A percentile compares a stretch with the other conserved stretches of the same genome.
Conservation (phyloP, 2,113 vertebrate species). For the Argyrosomus japonicus region DNA sequence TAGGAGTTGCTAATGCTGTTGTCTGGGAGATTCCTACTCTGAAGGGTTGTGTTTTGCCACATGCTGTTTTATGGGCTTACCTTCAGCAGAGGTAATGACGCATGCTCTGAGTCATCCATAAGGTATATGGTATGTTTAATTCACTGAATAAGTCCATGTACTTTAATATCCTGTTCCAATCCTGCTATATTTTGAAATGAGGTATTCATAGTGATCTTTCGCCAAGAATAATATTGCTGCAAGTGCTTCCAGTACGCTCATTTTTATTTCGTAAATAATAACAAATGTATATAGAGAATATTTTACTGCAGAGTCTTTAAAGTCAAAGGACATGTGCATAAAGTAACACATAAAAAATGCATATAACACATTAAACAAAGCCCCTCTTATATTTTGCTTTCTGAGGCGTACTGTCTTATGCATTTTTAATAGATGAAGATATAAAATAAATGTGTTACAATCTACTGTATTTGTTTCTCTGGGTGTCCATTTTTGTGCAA, state of each 20-base stretch:
- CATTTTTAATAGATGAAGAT: slow-evolving; percentile 21
- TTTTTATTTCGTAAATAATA: background rate
- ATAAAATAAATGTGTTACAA: background rate
- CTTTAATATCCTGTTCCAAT: background rate
- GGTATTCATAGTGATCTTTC: background rate
- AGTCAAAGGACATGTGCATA: background rate
- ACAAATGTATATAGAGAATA: background rate
- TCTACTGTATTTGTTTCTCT: background rate
- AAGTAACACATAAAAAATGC: background rate
- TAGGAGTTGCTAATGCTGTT: slow-evolving; percentile 20
- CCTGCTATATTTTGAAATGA: background rate
- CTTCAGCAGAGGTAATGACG: slow-evolving; percentile 10
- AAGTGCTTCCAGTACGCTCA: background rate
- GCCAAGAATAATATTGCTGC: background rate
- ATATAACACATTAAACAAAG: background rate
- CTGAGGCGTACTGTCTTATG: background rate
- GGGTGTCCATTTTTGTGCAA: background rate
- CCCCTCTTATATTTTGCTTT: slow-evolving; percentile 4
- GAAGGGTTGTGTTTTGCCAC: background rate
- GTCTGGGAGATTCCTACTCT: slow-evolving; percentile 4
- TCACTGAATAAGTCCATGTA: slow-evolving; percentile 5
- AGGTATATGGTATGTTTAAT: slow-evolving; percentile 15
- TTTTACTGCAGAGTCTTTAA: background rate
- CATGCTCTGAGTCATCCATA: background rate
- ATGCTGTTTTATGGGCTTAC: slow-evolving; percentile 7